Percentiles rank a stretch among this genome's conserved stretches.
phyloP scores from a whole-genome alignment of 2,888 invertebrate genomes.

The Venustoraphidia nigricollis region DNA sequence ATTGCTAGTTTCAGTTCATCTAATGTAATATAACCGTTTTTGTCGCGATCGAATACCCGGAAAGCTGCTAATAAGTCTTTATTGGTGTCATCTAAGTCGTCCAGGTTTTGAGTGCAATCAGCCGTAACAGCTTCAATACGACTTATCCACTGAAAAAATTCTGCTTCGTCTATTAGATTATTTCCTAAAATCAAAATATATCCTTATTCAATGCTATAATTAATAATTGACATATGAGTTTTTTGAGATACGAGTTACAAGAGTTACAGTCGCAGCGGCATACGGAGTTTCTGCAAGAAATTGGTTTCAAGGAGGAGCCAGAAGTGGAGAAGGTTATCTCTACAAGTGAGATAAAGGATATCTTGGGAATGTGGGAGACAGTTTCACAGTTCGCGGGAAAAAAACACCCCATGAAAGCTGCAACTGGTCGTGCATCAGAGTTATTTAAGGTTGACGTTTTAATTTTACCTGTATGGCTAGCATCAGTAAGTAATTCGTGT shows the following conservation, averaged over 20 bases:
- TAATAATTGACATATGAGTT: neutral
- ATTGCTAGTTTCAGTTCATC: slow-evolving; percentile 65
- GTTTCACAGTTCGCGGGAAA: no score
- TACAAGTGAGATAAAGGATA: no score
- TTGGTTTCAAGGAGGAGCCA: no score
- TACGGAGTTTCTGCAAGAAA: no score
- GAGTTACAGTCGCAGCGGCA: no score
- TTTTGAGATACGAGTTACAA: no score
- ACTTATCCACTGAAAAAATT: slow-evolving; percentile 63
- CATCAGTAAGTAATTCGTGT: slow-evolving; percentile 56
- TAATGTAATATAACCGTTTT: slow-evolving; percentile 76
- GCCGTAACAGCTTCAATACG: slow-evolving; percentile 55
- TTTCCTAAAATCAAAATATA: slow-evolving; percentile 38
- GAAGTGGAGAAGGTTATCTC: no score
- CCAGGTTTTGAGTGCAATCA: slow-evolving; percentile 34
- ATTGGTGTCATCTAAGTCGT: slow-evolving; percentile 48
- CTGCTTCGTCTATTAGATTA: slow-evolving; percentile 60
- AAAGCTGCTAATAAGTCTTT: slow-evolving; percentile 78
- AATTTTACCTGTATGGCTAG: slow-evolving; percentile 47
- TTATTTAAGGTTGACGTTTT: no score
- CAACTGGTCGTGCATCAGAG: no score
- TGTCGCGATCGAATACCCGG: slow-evolving; percentile 78
- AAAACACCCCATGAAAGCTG: no score
- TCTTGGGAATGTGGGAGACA: no score
- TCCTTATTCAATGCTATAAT: neutral